phyloP scores from a whole-genome alignment of 2,797 vertebrate genomes.

The Euthynnus affinis region DNA sequence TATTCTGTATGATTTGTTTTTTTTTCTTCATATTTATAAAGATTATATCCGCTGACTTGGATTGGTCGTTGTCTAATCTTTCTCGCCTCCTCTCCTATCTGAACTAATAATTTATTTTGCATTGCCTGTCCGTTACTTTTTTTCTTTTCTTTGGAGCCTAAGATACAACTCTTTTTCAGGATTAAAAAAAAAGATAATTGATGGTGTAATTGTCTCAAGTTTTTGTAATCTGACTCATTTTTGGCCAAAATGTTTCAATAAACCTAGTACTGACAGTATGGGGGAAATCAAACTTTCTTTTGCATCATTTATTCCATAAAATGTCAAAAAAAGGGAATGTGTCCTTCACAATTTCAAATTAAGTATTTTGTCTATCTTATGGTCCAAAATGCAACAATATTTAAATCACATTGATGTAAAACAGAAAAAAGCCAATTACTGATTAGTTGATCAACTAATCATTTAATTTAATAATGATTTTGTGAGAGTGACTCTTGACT shows the following conservation, averaged over 20 bases:
- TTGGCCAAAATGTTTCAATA: neutral
- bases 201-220: neutral
- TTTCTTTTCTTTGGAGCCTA: neutral
- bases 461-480: no score
- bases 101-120: neutral
- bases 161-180: neutral
- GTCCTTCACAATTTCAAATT: no score
- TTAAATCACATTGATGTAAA: no score
- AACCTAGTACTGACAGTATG: neutral
- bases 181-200: no score
- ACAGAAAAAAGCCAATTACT: no score
- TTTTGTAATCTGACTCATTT: neutral
- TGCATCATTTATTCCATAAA: neutral
- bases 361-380: no score
- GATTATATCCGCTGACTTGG: neutral
- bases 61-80: neutral
- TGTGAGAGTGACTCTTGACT: neutral
- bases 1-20: neutral
- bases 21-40: neutral
- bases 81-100: neutral
- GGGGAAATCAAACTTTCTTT: neutral
- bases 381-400: no score
- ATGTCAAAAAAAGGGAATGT: no score
- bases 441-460: no score
- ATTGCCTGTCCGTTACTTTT: neutral